phyloP scores from a whole-genome alignment of 2,113 vertebrate species.

The Actinemys pallida region DNA sequence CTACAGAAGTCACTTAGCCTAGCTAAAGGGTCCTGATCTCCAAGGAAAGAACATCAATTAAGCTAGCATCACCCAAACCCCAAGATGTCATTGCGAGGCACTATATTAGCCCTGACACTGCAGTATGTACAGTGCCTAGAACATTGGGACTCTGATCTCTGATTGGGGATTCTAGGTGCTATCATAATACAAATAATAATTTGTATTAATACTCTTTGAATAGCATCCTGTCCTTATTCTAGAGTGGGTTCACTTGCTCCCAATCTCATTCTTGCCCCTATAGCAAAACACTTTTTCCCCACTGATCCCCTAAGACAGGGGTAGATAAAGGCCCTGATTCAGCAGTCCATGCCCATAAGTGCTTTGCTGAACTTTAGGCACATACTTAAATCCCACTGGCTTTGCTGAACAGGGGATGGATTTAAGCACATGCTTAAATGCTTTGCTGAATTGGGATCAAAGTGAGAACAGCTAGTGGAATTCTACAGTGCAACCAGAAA shows the following conservation, averaged over 20 bases:
- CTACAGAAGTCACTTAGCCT: neutral
- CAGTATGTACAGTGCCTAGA: neutral
- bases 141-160: fast-evolving
- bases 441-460: neutral
- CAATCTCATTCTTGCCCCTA: neutral
- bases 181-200: neutral
- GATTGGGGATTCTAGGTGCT: neutral
- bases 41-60: neutral
- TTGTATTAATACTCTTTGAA: neutral
- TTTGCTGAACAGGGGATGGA: slow-evolving; percentile 24
- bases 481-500: neutral
- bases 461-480: neutral
- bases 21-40: neutral
- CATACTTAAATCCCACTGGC: slow-evolving; percentile 5
- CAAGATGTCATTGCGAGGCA: neutral
- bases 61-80: neutral
- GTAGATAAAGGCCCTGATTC: neutral
- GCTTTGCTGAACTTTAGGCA: neutral
- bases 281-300: neutral
- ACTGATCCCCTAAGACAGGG: neutral
- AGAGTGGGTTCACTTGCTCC: neutral
- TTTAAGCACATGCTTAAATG: neutral
- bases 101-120: neutral
- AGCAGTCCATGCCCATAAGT: slow-evolving; percentile 12
- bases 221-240: neutral